A percentile compares a stretch with the other conserved stretches of the same genome.
phyloP scores from a whole-genome alignment of 2,888 invertebrate genomes.

The Aspidiotus rigidus region DNA sequence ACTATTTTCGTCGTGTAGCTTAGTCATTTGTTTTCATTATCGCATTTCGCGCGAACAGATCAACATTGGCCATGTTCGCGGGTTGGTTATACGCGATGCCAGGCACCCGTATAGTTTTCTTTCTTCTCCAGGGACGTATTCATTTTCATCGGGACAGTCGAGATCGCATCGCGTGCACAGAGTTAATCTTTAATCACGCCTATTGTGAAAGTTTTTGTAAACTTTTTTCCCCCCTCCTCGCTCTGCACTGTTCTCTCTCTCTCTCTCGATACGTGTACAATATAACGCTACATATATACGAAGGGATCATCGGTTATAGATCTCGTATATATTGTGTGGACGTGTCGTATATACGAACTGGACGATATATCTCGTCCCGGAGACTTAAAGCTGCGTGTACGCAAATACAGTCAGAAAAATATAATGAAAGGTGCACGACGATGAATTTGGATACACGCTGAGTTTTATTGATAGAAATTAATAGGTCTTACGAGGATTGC shows the following conservation, averaged over 20 bases:
- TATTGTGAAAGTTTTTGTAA: constrained; percentile 26
- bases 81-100: not conserved
- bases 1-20: not conserved
- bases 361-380: not conserved
- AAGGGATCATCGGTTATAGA: constrained; percentile 18
- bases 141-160: constrained; percentile 24
- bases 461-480: constrained; percentile 26
- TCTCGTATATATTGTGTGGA: not conserved
- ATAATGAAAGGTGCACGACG: constrained; percentile 13
- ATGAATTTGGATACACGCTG: constrained; percentile 20
- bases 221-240: constrained; percentile 15
- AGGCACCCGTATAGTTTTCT: not conserved
- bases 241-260: not conserved
- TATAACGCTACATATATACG: not conserved
- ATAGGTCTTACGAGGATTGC: constrained; percentile 14
- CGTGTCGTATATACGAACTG: not conserved
- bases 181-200: constrained; percentile 32
- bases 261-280: not conserved
- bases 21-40: constrained; percentile 32
- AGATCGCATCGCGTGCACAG: constrained; percentile 15
- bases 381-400: not conserved
- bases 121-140: constrained; percentile 29
- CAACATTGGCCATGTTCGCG: constrained; percentile 30
- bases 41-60: constrained; percentile 19
- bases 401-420: not conserved